These are phyloP conservation scores for Plectrocnemia conspersa DNA, from an alignment of 1,140 invertebrate genomes.

Conservation along the genomic window DNA sequence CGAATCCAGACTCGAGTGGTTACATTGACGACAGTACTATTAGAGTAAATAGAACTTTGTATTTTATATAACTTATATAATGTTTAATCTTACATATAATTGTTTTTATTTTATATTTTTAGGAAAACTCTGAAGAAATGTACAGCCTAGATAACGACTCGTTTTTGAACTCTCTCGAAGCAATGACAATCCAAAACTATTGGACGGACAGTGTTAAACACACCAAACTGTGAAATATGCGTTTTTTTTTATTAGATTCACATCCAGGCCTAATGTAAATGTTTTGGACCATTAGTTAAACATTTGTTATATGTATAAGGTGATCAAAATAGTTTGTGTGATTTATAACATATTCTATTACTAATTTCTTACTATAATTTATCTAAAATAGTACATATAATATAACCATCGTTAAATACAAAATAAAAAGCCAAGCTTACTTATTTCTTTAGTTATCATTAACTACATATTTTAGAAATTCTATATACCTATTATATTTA, in stretches of 20 bases:
- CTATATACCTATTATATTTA: no score
- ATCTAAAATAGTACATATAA: background rate
- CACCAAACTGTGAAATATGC: slow-evolving; percentile 69
- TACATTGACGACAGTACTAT: slow-evolving; percentile 86
- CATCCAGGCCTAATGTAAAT: background rate
- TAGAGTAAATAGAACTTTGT: slow-evolving; percentile 65
- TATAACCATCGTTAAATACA: background rate
- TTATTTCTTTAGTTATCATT: no score
- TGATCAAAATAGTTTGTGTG: background rate
- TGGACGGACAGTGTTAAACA: slow-evolving; percentile 90
- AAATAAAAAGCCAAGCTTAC: no score
- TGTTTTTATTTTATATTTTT: slow-evolving; percentile 41
- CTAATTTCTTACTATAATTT: background rate
- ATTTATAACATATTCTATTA: background rate
- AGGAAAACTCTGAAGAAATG: slow-evolving; percentile 90
- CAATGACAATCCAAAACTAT: slow-evolving; percentile 90
- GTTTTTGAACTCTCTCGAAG: slow-evolving; percentile 83
- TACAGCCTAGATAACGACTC: slow-evolving; percentile 89
- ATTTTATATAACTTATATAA: no score
- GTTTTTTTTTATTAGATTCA: background rate
- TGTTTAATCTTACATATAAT: background rate
- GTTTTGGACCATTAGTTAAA: background rate
- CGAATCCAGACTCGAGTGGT: slow-evolving; percentile 80
- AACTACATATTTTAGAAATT: no score
- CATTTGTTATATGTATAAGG: background rate